Percentiles rank a stretch among this genome's conserved stretches.
Evolutionary conservation across 2,113 vertebrate species (phyloP).

Genomic region (Bucco capensis): DNA sequence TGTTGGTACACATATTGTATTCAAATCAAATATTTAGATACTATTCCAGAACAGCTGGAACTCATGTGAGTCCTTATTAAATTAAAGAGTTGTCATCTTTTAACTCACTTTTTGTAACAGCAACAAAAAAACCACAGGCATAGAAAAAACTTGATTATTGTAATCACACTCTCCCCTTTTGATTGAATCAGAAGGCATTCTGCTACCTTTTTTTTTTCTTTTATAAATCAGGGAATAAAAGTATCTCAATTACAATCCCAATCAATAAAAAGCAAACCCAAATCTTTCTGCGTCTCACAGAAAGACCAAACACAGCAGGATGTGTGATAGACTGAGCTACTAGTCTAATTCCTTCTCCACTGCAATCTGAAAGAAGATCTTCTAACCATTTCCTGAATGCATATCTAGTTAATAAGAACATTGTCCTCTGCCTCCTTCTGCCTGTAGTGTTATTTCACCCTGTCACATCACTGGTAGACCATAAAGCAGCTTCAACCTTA

Average conservation of each 20-base stretch:
- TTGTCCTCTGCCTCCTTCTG: not conserved
- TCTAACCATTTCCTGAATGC: not conserved
- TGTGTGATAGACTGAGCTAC: accelerated
- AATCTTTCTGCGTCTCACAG: not conserved
- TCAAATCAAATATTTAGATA: slow-evolving; percentile 52
- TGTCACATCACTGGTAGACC: not conserved
- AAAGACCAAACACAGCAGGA: not conserved
- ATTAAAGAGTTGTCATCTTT: slow-evolving; percentile 36
- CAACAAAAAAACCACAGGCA: not conserved
- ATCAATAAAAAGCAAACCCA: not conserved
- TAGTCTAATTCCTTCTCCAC: not conserved
- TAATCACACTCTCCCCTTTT: not conserved
- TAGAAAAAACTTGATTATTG: not conserved
- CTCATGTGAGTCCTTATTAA: not conserved
- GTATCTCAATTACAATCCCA: not conserved
- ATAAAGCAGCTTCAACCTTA: not conserved
- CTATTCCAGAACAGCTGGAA: slow-evolving; percentile 44
- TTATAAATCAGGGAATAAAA: not conserved
- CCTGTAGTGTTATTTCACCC: not conserved
- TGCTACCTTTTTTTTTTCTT: not conserved
- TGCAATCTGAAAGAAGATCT: not conserved
- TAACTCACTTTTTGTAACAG: not conserved
- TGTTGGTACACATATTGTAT: not conserved
- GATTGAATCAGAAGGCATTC: not conserved
- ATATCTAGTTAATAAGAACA: not conserved